Evolutionary conservation across 1,140 invertebrate species (phyloP).

Genomic region (Lysiphlebus fabarum): DNA sequence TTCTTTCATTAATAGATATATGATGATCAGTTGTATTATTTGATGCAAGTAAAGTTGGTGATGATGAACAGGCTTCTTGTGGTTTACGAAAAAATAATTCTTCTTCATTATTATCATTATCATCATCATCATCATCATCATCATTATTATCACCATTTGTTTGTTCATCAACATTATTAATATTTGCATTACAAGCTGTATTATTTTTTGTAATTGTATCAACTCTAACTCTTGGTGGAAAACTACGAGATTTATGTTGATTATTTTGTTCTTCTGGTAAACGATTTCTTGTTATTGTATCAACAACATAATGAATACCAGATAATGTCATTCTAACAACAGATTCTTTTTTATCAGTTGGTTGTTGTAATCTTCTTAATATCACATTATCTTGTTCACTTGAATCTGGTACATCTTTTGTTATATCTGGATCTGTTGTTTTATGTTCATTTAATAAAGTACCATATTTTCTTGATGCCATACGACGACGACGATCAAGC

Average conservation of each 20-base stretch:
- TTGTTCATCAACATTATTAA: slow-evolving; percentile 17
- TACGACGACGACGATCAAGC: slow-evolving; percentile 70
- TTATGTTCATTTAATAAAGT: slow-evolving; percentile 60
- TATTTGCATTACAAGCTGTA: slow-evolving; percentile 20
- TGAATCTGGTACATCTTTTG: slow-evolving; percentile 55
- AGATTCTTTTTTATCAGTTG: slow-evolving; percentile 63
- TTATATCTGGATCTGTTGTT: slow-evolving; percentile 61
- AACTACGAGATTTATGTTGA: slow-evolving; percentile 46
- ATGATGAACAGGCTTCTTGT: slow-evolving; percentile 30
- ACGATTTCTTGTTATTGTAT: slow-evolving; percentile 47
- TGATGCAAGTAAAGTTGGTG: slow-evolving; percentile 25
- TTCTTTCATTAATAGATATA: slow-evolving; percentile 35
- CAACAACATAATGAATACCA: slow-evolving; percentile 67
- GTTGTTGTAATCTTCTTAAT: slow-evolving; percentile 51
- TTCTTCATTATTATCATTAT: slow-evolving; percentile 39
- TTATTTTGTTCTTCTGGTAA: slow-evolving; percentile 40
- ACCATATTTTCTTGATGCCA: slow-evolving; percentile 69
- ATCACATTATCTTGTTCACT: slow-evolving; percentile 50
- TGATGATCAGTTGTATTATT: slow-evolving; percentile 30
- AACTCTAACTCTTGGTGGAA: slow-evolving; percentile 42
- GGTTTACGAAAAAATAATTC: slow-evolving; percentile 49
- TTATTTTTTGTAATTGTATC: slow-evolving; percentile 25
- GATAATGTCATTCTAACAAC: slow-evolving; percentile 67
- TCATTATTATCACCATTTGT: slow-evolving; percentile 19
- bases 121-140: slow-evolving; percentile 25